phyloP scores from a whole-genome alignment of 92 coral and sea anemone genomes.

The Bergia puertoricense region DNA sequence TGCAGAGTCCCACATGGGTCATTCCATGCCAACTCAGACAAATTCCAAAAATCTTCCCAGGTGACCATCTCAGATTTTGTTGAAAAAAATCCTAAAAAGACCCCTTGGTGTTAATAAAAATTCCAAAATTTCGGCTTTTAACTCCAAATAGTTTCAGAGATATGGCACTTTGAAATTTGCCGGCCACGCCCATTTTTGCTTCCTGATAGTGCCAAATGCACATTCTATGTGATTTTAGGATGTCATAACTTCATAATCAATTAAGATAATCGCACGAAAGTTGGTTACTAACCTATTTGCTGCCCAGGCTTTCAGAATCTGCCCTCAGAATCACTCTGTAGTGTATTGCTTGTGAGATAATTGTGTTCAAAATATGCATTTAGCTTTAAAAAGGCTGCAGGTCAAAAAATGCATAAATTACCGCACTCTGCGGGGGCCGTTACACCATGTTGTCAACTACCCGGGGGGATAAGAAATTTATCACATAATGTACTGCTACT shows the following conservation, averaged over 20 bases:
- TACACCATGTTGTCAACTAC: constrained; percentile 26
- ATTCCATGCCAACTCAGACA: constrained; percentile 7
- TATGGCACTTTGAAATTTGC: constrained; percentile 21
- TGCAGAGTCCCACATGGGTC: not conserved
- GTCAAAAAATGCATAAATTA: constrained; percentile 10
- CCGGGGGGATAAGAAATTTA: not conserved
- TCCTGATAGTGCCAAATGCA: not conserved
- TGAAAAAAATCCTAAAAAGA: not conserved
- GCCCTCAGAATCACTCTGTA: constrained; percentile 7
- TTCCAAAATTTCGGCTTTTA: constrained; percentile 5
- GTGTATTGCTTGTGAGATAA: constrained; percentile 21
- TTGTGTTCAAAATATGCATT: not conserved
- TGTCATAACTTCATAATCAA: constrained; percentile 8
- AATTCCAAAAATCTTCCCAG: not conserved
- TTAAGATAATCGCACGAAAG: not conserved
- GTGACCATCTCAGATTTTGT: constrained; percentile 20
- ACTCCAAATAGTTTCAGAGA: constrained; percentile 13
- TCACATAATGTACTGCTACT: constrained; percentile 26
- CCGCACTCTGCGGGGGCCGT: constrained; percentile 30
- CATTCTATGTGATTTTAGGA: constrained; percentile 1
- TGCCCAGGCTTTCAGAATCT: constrained; percentile 13
- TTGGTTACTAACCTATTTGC: constrained; percentile 7
- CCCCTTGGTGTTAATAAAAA: not conserved
- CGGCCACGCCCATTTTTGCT: constrained; percentile 20
- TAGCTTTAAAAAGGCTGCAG: constrained; percentile 21